A percentile compares a stretch with the other conserved stretches of the same genome.
Evolutionary conservation across 2,113 vertebrate genomes (phyloP).

Genomic region (Heterotis niloticus): DNA sequence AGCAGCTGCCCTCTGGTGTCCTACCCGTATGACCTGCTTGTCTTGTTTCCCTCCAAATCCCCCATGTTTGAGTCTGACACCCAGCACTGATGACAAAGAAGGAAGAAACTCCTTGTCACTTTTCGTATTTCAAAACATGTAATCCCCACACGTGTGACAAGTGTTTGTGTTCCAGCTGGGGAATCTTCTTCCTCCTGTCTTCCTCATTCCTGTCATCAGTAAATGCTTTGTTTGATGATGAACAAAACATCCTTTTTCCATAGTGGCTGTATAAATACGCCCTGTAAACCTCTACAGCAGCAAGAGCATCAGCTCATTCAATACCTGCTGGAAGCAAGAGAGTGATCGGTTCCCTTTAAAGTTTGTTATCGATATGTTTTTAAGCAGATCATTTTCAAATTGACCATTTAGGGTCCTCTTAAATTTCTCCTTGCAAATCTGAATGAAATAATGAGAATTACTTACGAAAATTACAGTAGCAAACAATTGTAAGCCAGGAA

Average conservation of each 20-base stretch:
- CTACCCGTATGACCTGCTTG: too few relatives aligned
- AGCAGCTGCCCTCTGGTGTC: too few relatives aligned
- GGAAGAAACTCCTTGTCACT: background rate
- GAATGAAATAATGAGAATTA: too few relatives aligned
- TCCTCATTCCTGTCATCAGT: slow-evolving; percentile 20
- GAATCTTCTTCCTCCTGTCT: background rate
- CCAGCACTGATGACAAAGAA: background rate
- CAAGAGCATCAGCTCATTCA: background rate
- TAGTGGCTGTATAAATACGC: background rate
- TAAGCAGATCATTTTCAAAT: background rate
- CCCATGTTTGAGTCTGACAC: background rate
- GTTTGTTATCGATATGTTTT: background rate
- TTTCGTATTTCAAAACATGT: slow-evolving; percentile 4
- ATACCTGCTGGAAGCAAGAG: background rate
- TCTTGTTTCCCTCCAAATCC: background rate
- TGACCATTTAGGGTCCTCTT: too few relatives aligned
- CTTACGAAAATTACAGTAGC: too few relatives aligned
- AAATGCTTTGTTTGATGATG: slow-evolving; percentile 11
- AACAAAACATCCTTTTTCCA: background rate
- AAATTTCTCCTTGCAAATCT: too few relatives aligned
- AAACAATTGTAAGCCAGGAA: too few relatives aligned
- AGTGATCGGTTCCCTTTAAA: background rate
- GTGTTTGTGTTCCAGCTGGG: background rate
- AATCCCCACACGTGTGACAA: background rate
- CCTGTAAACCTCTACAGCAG: background rate